Percentiles rank a stretch among this genome's conserved stretches.
Conservation (phyloP, 2,797 vertebrate genomes). For the Melanitta fusca region DNA sequence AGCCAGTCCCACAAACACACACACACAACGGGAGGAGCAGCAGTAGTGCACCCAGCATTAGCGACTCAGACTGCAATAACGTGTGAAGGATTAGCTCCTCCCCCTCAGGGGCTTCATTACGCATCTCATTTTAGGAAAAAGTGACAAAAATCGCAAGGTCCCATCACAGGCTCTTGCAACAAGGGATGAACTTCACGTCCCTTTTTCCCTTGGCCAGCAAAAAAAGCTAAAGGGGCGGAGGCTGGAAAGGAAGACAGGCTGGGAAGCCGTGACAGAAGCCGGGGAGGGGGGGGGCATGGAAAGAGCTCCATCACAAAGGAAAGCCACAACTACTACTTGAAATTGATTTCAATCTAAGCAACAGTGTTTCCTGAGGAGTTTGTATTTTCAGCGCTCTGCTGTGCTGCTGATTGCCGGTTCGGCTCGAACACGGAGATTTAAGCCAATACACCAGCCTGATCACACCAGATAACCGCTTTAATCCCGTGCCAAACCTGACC, state of each 20-base stretch:
- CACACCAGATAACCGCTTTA: not conserved
- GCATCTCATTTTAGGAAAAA: not conserved
- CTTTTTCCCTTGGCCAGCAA: not conserved
- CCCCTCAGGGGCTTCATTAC: not conserved
- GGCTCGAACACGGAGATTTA: not conserved
- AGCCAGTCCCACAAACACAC: not conserved
- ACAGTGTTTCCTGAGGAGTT: not conserved
- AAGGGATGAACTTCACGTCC: not conserved
- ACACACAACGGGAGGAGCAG: not conserved
- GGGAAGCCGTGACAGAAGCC: not conserved
- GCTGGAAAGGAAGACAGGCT: not conserved
- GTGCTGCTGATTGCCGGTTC: not conserved
- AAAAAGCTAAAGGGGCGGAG: not conserved
- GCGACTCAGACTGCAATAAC: not conserved
- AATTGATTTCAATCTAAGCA: not conserved
- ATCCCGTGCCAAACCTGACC: not conserved
- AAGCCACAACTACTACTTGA: not conserved
- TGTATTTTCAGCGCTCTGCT: not conserved
- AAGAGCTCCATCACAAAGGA: not conserved
- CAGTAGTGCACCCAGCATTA: not conserved
- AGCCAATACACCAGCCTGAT: not conserved
- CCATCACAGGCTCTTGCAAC: not conserved
- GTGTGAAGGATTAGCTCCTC: not conserved
- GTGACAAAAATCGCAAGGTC: not conserved
- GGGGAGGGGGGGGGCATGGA: not conserved